Evolutionary conservation across 2,113 vertebrate genomes (phyloP), one percentile per base, ranked within the genome.

Genomic region (Aplodontia rufa): DNA sequence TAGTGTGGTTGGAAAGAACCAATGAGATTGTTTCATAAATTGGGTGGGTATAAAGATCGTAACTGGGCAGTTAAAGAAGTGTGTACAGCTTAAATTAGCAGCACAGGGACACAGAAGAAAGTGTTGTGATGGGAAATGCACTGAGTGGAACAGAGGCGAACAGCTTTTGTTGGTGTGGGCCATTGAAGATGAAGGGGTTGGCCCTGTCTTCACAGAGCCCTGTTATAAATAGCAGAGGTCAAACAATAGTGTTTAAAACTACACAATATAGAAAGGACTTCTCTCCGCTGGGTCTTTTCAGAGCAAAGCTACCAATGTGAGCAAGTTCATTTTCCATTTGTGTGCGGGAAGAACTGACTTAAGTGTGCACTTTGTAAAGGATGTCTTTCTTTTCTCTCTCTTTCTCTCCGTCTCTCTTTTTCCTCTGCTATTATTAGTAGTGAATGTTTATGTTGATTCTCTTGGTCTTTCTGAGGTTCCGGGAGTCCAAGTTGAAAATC

Each of bases 141-240:
- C n/a, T n/a, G n/a, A n/a, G n/a, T n/a, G n/a, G n/a, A n/a, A 49
- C 74, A 20, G 7, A 71, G 79, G 95, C 55, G 42, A 37, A 26
- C 11, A 1, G 79, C 91, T 71, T 94, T 95, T 97, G 93, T 96
- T 5, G 24, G 28, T 0, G 10, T 24, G 74, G 32, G 42, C 76
- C 47, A 2, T 35, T 17, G 74, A 49, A 88, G 88, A 64, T 66
- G 35, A 62, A 76, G 81, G 95, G 93, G 45, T 47, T 82, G 91
- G 91, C 93, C 83, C 28, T 8, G 81, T 14, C 66, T 60, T 76
- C 91, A 64, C 93, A 94, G 51, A 81, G 47, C 68, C 83, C 10
- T n/a, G 51, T 68, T 19, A 17, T 81, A 92, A 76, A 94, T 45
- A 94, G 96, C 91, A 51, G 91, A 85, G 95, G 93, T 97, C 96